Conservation (phyloP, 2,888 invertebrate genomes). For the Mythimna vitellina region DNA sequence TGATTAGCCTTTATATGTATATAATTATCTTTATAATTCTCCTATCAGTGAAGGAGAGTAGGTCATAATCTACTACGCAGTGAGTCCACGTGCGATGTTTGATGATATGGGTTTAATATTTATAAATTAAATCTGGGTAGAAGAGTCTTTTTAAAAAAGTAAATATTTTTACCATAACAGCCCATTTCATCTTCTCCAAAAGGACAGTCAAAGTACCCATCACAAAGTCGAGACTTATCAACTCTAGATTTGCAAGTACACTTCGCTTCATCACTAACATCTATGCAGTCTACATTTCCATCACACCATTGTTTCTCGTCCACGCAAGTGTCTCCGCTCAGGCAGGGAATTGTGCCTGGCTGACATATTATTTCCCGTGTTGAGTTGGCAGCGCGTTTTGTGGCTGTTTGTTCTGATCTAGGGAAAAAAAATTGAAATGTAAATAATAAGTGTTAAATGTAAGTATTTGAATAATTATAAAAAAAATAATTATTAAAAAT, state of each 20-base stretch:
- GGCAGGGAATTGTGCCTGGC: constrained; percentile 76
- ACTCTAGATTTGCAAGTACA: constrained; percentile 94
- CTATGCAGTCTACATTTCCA: constrained; percentile 93
- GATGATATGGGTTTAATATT: too few species aligned
- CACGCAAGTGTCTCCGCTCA: constrained; percentile 88
- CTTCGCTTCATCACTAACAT: constrained; percentile 94
- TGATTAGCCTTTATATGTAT: too few species aligned
- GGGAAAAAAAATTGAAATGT: background rate
- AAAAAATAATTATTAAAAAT: too few species aligned
- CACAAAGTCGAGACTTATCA: constrained; percentile 92
- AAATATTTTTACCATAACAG: constrained; percentile 92
- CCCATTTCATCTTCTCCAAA: constrained; percentile 95
- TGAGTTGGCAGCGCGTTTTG: constrained; percentile 62
- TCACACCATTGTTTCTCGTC: constrained; percentile 92
- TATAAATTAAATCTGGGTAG: too few species aligned
- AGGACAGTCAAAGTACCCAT: constrained; percentile 96
- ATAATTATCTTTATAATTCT: too few species aligned
- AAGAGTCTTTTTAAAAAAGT: background rate
- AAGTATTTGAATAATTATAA: too few species aligned
- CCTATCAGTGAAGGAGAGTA: background rate
- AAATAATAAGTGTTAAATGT: background rate
- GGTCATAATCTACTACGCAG: background rate
- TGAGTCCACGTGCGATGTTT: background rate
- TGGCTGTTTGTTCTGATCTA: constrained; percentile 64
- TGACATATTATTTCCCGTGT: constrained; percentile 78